A percentile compares a stretch with the other conserved stretches of the same genome.
Evolutionary conservation across 1,140 invertebrate species (phyloP).

Genomic region (Drosophila leontia): DNA sequence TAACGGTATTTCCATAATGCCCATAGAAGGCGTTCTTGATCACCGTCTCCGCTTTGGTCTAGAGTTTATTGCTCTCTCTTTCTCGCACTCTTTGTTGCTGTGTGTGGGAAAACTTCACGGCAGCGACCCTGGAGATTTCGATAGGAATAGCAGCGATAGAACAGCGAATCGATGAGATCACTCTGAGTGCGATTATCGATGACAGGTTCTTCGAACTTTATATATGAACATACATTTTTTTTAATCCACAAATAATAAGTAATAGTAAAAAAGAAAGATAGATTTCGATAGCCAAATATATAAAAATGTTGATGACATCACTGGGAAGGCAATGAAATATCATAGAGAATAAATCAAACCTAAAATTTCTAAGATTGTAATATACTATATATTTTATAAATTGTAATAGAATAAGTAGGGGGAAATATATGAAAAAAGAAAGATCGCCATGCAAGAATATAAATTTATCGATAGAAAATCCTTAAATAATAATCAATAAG

Average conservation of each 20-base stretch:
- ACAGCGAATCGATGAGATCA: constrained; percentile 42
- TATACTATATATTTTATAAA: neutral
- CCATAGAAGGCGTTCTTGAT: constrained; percentile 70
- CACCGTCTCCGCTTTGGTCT: constrained; percentile 25
- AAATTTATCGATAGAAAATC: neutral
- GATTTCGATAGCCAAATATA: neutral
- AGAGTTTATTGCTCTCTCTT: constrained; percentile 54
- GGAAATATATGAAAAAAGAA: neutral
- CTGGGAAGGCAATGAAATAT: neutral
- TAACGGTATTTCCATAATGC: constrained; percentile 78
- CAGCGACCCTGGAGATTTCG: constrained; percentile 33
- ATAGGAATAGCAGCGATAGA: constrained; percentile 25
- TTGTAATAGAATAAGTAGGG: neutral
- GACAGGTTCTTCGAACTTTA: constrained; percentile 7
- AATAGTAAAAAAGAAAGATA: neutral
- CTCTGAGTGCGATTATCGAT: constrained; percentile 34
- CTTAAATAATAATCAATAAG: neutral
- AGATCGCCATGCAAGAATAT: neutral
- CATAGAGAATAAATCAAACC: too few relatives aligned
- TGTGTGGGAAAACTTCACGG: constrained; percentile 44
- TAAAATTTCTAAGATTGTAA: neutral
- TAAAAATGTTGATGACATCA: neutral
- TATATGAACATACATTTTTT: neutral
- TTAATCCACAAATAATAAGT: neutral
- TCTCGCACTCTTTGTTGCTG: neutral